Evolutionary conservation across 1,140 invertebrate species (phyloP).

Genomic region (Phthorimaea operculella): DNA sequence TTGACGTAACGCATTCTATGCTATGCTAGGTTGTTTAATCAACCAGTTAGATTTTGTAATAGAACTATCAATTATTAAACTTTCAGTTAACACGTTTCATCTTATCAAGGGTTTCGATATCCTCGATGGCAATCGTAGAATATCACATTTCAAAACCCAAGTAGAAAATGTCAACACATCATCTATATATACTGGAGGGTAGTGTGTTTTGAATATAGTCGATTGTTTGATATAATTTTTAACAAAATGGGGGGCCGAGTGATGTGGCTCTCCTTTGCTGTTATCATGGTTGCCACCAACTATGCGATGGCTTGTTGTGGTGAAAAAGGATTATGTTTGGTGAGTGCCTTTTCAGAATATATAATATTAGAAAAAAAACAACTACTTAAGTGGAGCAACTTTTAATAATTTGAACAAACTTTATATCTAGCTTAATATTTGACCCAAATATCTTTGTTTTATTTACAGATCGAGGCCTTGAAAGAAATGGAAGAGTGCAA

Average conservation of each 20-base stretch:
- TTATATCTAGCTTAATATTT: too few species aligned
- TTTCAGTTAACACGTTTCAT: too few species aligned
- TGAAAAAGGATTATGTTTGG: conserved; percentile 51
- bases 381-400: too few species aligned
- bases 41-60: too few species aligned
- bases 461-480: conserved; percentile 46
- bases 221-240: background rate
- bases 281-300: conserved; percentile 31
- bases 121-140: too few species aligned
- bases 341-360: conserved; percentile 15
- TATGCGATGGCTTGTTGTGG: conserved; percentile 37
- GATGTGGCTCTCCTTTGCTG: conserved; percentile 41
- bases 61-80: too few species aligned
- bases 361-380: too few species aligned
- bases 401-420: too few species aligned
- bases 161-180: conserved; percentile 1
- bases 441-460: background rate
- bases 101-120: too few species aligned
- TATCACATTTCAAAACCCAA: background rate
- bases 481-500: conserved; percentile 56
- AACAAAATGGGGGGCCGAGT: conserved; percentile 38
- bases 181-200: conserved; percentile 1
- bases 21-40: too few species aligned
- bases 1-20: too few species aligned
- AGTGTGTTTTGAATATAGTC: background rate